A percentile compares a stretch with the other conserved stretches of the same genome.
Conservation (phyloP, 2,797 vertebrate genomes). For the Malurus leucopterus region DNA sequence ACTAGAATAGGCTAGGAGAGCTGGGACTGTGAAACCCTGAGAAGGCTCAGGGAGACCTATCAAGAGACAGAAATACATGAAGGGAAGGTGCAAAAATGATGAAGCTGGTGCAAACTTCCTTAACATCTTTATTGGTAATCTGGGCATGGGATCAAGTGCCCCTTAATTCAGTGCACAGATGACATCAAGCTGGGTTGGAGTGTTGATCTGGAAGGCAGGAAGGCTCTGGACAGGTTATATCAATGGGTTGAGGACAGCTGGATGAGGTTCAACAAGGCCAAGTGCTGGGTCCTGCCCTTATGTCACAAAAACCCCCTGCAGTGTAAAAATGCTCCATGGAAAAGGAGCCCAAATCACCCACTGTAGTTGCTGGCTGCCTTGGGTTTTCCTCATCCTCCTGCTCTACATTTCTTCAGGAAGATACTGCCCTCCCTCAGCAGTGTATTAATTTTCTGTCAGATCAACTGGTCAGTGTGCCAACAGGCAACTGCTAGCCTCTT, state of each 20-base stretch:
- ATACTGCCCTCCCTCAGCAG: not conserved
- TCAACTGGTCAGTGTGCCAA: not conserved
- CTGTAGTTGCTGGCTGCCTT: not conserved
- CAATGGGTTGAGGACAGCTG: accelerated
- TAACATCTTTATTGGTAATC: not conserved
- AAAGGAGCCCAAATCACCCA: not conserved
- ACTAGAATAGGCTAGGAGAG: not conserved
- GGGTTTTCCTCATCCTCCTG: not conserved
- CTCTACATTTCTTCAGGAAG: not conserved
- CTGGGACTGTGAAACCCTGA: not conserved
- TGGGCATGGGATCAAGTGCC: accelerated
- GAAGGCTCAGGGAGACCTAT: not conserved
- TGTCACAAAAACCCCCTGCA: not conserved
- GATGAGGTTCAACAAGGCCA: not conserved
- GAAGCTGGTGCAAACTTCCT: not conserved
- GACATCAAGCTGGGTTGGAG: not conserved
- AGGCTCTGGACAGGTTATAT: not conserved
- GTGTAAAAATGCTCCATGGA: accelerated
- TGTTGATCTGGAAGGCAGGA: not conserved
- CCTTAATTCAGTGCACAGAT: not conserved
- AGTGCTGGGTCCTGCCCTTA: not conserved
- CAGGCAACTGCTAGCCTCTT: not conserved
- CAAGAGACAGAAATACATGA: not conserved
- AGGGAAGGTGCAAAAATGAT: not conserved
- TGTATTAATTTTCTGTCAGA: not conserved